A percentile compares a stretch with the other conserved stretches of the same genome.
phyloP scores from a whole-genome alignment of 1,140 invertebrate genomes.

The Drosophila novamexicana region DNA sequence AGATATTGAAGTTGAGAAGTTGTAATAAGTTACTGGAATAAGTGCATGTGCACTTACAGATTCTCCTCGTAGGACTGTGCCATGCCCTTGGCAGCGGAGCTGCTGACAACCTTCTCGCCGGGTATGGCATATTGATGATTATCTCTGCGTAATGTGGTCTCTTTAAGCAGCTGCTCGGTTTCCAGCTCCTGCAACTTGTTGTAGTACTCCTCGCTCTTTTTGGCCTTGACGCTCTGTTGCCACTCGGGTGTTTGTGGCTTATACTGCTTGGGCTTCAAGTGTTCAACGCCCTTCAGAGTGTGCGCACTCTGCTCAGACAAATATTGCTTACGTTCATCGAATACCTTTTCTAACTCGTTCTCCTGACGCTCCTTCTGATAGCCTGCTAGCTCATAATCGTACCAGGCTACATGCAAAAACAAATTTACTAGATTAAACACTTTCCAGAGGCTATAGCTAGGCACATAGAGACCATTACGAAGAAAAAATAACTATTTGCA shows the following conservation, averaged over 20 bases:
- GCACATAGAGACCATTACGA: constrained; percentile 32
- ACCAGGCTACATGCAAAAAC: constrained; percentile 90
- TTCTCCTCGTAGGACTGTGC: constrained; percentile 93
- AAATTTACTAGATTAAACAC: constrained; percentile 27
- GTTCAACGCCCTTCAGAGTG: constrained; percentile 87
- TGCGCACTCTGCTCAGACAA: constrained; percentile 87
- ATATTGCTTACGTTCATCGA: constrained; percentile 92
- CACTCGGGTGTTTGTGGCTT: constrained; percentile 92
- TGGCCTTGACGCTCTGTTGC: constrained; percentile 92
- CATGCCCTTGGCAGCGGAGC: constrained; percentile 93
- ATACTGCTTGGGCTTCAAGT: constrained; percentile 88
- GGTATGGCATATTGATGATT: constrained; percentile 93
- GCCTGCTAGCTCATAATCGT: constrained; percentile 93
- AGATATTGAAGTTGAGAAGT: constrained; percentile 7
- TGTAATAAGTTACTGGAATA: background rate
- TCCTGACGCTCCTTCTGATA: constrained; percentile 94
- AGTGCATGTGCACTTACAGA: constrained; percentile 88
- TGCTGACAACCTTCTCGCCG: constrained; percentile 91
- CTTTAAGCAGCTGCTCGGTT: constrained; percentile 93
- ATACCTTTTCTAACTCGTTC: constrained; percentile 93
- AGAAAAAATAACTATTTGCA: constrained; percentile 20
- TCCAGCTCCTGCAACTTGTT: constrained; percentile 92
- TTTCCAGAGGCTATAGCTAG: background rate
- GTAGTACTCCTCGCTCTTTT: constrained; percentile 94
- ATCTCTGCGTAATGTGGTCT: constrained; percentile 90